These are phyloP conservation scores for Hipparchia semele DNA, from an alignment of 2,888 invertebrate genomes.

Conservation along the genomic window DNA sequence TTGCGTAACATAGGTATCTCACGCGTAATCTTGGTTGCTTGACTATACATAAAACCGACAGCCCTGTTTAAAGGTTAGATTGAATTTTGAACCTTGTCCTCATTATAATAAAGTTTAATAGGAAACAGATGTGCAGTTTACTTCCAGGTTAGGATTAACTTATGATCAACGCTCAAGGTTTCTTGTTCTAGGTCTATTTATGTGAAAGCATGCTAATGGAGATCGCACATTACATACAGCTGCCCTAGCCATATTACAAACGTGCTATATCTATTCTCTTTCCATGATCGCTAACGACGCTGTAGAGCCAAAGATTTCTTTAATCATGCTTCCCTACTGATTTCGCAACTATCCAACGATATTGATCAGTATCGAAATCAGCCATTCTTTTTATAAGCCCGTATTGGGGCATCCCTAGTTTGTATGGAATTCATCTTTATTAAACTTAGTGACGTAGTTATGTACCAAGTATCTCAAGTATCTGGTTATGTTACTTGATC, in stretches of 20 bases:
- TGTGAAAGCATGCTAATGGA: neutral
- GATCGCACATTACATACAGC: neutral
- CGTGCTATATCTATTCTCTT: too few species aligned
- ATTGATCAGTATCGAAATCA: too few species aligned
- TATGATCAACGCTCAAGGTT: slow-evolving; percentile 26
- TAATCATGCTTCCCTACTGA: too few species aligned
- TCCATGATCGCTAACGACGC: too few species aligned
- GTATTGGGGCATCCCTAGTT: neutral
- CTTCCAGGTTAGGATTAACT: slow-evolving; percentile 16
- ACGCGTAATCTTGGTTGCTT: slow-evolving; percentile 31
- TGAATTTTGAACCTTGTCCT: slow-evolving; percentile 6
- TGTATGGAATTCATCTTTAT: neutral
- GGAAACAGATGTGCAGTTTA: neutral
- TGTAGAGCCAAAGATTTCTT: too few species aligned
- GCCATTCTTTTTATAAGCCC: too few species aligned
- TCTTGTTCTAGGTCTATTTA: slow-evolving; percentile 15
- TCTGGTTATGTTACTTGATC: slow-evolving; percentile 22
- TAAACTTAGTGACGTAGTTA: neutral
- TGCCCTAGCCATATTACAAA: too few species aligned
- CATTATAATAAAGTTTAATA: neutral
- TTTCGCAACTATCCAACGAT: too few species aligned
- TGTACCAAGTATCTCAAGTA: neutral
- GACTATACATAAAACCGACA: neutral
- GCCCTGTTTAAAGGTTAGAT: neutral
- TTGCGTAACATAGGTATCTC: slow-evolving; percentile 29